phyloP scores from a whole-genome alignment of 2,113 vertebrate genomes.

The Murina feae region DNA sequence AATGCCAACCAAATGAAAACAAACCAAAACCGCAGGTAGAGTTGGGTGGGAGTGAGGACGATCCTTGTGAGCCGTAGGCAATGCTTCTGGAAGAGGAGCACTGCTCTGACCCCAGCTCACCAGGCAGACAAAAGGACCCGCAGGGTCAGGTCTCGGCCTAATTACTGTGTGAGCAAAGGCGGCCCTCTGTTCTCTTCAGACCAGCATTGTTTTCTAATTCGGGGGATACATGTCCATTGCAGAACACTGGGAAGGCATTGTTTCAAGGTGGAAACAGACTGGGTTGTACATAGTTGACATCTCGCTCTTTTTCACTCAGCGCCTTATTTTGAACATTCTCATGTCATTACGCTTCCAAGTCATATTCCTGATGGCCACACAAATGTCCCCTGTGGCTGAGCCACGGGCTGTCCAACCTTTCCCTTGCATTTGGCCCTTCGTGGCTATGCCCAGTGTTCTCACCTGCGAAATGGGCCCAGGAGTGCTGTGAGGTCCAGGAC shows the following conservation, averaged over 20 bases:
- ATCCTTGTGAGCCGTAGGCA: background rate
- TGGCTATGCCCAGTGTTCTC: background rate
- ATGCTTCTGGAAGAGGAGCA: background rate
- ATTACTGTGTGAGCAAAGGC: background rate
- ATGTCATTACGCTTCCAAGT: background rate
- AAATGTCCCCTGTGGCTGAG: background rate
- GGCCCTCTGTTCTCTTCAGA: background rate
- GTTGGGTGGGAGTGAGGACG: background rate
- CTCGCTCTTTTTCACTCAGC: too few species aligned
- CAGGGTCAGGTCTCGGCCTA: background rate
- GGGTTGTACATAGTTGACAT: accelerated
- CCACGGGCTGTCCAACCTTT: background rate
- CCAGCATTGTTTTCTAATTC: background rate
- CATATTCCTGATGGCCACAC: background rate
- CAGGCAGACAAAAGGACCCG: background rate
- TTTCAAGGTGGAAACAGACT: background rate
- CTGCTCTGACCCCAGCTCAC: background rate
- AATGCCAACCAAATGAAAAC: too few species aligned
- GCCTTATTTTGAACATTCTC: background rate
- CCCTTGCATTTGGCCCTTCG: too few species aligned
- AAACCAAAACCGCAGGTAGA: background rate
- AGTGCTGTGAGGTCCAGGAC: background rate
- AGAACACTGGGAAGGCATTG: background rate
- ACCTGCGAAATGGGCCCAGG: background rate
- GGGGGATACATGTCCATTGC: accelerated